Conservation (phyloP, 2,113 vertebrate genomes). For the Cepphus grylle region DNA sequence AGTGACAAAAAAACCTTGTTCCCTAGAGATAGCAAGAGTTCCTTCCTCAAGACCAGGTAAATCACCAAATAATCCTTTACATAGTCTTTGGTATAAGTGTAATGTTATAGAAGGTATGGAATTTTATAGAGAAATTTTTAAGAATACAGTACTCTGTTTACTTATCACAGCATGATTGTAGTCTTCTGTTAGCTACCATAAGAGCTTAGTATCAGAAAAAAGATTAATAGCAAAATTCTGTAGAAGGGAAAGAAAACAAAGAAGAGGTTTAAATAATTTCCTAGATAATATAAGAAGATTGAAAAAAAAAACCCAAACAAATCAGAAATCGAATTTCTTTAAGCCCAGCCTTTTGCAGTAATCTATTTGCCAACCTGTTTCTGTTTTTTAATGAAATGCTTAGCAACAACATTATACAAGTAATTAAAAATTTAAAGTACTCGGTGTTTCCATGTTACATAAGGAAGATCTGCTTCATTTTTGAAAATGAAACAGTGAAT, state of each 20-base stretch:
- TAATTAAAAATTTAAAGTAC: neutral
- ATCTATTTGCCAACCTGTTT: neutral
- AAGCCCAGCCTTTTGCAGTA: neutral
- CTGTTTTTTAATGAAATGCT: neutral
- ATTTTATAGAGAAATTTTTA: conserved; percentile 25
- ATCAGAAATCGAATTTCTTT: neutral
- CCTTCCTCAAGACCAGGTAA: conserved; percentile 85
- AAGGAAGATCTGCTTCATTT: neutral
- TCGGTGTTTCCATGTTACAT: neutral
- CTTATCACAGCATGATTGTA: neutral
- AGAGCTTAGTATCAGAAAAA: neutral
- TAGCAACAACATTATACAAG: neutral
- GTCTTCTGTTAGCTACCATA: neutral
- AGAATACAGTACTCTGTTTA: conserved; percentile 60
- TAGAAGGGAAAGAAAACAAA: neutral
- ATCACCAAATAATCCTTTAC: neutral
- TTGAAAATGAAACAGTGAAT: neutral
- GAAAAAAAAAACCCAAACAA: neutral
- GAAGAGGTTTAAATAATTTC: neutral
- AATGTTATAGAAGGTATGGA: neutral
- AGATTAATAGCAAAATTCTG: neutral
- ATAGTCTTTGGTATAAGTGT: neutral
- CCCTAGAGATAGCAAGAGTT: conserved; percentile 86
- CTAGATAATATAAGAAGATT: neutral
- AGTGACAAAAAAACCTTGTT: conserved; percentile 94